Evolutionary conservation across 2,797 vertebrate species (phyloP).

Genomic region (Ptychobarbus kaznakovi): DNA sequence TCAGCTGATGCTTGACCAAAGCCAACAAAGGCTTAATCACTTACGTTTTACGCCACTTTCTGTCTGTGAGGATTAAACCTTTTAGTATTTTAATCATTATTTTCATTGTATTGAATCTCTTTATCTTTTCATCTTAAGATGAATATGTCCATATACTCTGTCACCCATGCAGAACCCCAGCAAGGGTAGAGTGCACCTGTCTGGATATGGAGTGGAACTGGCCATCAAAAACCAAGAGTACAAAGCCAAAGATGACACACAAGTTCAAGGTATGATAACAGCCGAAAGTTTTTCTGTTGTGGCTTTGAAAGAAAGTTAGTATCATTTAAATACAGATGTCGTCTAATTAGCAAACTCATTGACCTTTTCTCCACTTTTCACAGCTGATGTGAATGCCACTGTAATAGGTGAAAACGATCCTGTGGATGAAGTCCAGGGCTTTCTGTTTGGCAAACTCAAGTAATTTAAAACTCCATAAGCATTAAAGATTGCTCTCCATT

Average conservation of each 20-base stretch:
- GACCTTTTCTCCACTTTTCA: conserved; percentile 57
- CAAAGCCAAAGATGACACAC: conserved; percentile 98
- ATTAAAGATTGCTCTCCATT: background rate
- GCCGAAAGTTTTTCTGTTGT: background rate
- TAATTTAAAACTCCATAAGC: conserved; percentile 68
- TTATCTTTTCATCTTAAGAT: background rate
- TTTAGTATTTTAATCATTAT: background rate
- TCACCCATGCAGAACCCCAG: conserved; percentile 79
- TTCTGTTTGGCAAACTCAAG: conserved; percentile 97
- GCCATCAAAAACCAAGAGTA: conserved; percentile 99
- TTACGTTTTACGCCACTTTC: conserved; percentile 91
- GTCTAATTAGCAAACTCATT: conserved; percentile 59
- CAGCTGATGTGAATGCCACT: conserved; percentile 88
- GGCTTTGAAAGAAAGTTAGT: background rate
- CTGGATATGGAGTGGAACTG: conserved; percentile 95
- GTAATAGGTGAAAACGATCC: conserved; percentile 92
- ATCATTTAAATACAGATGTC: background rate
- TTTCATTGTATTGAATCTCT: background rate
- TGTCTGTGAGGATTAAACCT: conserved; percentile 75
- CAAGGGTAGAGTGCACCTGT: conserved; percentile 87
- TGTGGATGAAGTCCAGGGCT: conserved; percentile 97
- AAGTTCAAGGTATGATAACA: conserved; percentile 91
- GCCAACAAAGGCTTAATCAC: conserved; percentile 83
- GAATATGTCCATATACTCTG: background rate
- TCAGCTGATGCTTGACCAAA: conserved; percentile 77